Evolutionary conservation across 2,797 vertebrate genomes (phyloP).

Genomic region (Vipera ursinii): DNA sequence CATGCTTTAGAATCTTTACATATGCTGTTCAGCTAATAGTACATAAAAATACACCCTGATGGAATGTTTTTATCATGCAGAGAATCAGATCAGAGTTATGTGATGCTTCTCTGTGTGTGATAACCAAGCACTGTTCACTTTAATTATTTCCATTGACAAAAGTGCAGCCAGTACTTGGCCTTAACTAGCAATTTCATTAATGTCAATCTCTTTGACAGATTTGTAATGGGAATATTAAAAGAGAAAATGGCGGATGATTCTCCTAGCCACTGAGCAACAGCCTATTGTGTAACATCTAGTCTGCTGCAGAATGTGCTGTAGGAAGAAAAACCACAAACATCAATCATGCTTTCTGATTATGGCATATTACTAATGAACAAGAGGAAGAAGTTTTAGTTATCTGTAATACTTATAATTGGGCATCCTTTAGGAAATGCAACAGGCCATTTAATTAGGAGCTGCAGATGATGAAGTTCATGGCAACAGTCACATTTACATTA

Average conservation of each 20-base stretch:
- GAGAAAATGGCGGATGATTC: slow-evolving; percentile 20
- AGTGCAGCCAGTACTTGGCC: slow-evolving; percentile 15
- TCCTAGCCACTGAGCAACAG: neutral
- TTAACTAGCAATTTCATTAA: slow-evolving; percentile 37
- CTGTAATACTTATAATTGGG: slow-evolving; percentile 34
- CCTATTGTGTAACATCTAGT: slow-evolving; percentile 20
- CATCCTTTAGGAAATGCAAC: slow-evolving; percentile 20
- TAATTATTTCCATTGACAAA: slow-evolving; percentile 23
- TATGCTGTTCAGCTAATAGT: neutral
- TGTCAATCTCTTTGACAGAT: slow-evolving; percentile 45
- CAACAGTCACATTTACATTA: neutral
- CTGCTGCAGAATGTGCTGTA: neutral
- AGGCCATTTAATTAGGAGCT: slow-evolving; percentile 16
- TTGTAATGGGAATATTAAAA: slow-evolving; percentile 43
- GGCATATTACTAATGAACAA: neutral
- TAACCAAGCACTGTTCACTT: neutral
- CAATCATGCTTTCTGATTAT: neutral
- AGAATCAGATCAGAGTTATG: slow-evolving; percentile 3
- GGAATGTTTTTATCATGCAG: neutral
- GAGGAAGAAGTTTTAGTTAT: slow-evolving; percentile 7
- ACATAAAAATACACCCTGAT: neutral
- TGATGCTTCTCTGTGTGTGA: slow-evolving; percentile 11
- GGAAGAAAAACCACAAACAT: slow-evolving; percentile 28
- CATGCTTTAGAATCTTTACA: neutral
- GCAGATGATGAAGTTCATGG: neutral